Evolutionary conservation across 2,113 vertebrate genomes (phyloP), one percentile per base, ranked within the genome.

Genomic region (Leiothrix lutea): DNA sequence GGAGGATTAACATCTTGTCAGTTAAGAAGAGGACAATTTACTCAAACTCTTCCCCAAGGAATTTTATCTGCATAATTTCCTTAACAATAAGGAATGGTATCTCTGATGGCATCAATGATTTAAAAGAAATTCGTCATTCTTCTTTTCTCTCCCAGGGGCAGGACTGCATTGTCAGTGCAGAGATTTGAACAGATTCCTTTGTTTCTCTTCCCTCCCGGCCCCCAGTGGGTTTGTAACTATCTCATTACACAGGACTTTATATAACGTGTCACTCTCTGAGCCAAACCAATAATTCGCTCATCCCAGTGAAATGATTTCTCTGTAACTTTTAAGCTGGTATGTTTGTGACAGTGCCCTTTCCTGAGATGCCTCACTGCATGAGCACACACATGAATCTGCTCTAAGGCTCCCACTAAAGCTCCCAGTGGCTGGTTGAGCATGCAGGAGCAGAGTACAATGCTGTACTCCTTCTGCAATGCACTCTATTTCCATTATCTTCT

Each of bases 401-500:
- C 24, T 28, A 8, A 67, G 35, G 11, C n/a, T 58, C 67, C 21
- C 22, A 9, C 54, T 60, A 36, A 69, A 20, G 35, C 48, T 88
- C 14, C 48, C 6, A 2, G 23, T 21, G 70, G 45, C 67, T 51
- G 31, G 50, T 18, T 54, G 64, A 69, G 33, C 35, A 8, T 29
- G 24, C 50, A 35, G 24, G 25, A 69, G 62, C 82, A 36, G 69
- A 44, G 33, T 3, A 8, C 16, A 17, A 12, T 2, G 54, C 57
- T 1, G 0, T 26, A 21, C 33, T 64, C 38, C 70, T 69, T 47
- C 84, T 53, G 77, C 11, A 1, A 2, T 65, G 77, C 48, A 73
- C 69, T 91, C 92, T 80, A 36, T 97, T 96, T 89, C 80, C 73
- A 78, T 96, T 95, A 94, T 77, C 80, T 86, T 74, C 70, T 92